These are phyloP conservation scores for Ochlodes sylvanus DNA, from an alignment of 2,888 invertebrate genomes.

Conservation along the genomic window DNA sequence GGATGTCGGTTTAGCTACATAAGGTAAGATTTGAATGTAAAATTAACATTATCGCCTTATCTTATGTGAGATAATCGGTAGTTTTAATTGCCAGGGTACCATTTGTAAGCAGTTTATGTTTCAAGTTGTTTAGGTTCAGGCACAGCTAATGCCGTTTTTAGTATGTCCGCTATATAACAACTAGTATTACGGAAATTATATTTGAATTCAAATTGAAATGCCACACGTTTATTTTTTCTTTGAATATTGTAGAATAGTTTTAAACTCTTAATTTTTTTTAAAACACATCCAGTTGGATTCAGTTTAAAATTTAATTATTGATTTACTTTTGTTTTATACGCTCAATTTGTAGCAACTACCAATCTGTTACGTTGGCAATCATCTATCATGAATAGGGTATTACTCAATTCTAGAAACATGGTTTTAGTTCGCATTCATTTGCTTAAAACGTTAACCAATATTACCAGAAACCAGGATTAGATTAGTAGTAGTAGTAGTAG, in stretches of 20 bases:
- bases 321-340: not conserved
- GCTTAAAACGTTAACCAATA: constrained; percentile 8
- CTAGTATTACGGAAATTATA: too few relatives aligned
- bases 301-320: too few relatives aligned
- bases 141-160: not conserved
- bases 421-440: constrained; percentile 5
- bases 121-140: constrained; percentile 18
- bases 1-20: constrained; percentile 37
- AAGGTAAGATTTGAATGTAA: constrained; percentile 31
- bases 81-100: constrained; percentile 26
- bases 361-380: constrained; percentile 1
- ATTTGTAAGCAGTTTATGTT: constrained; percentile 19
- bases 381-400: constrained; percentile 13
- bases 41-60: constrained; percentile 30
- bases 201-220: too few relatives aligned
- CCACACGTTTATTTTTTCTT: too few relatives aligned
- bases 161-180: too few relatives aligned
- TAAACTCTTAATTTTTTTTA: too few relatives aligned
- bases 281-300: too few relatives aligned
- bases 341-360: not conserved
- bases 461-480: constrained; percentile 15
- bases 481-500: too few relatives aligned
- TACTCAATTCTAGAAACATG: constrained; percentile 18
- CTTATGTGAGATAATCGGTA: constrained; percentile 25
- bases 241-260: too few relatives aligned